Base-by-base conservation (phyloP, 2,113 vertebrate species). In the Vulpes lagopus region DNA sequence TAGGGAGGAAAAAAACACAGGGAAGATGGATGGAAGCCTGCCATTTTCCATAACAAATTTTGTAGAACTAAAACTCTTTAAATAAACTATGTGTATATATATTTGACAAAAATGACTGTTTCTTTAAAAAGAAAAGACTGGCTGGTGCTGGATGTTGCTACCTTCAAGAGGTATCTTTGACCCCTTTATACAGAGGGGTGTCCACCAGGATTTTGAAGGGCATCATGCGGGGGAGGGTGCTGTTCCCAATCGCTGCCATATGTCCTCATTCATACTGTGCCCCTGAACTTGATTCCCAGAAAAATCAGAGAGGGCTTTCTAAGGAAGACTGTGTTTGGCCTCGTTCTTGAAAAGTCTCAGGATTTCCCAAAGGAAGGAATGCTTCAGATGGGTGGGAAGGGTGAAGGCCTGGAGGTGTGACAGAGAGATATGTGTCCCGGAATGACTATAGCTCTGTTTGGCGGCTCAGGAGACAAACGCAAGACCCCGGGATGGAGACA, bases 171-270 rank as follows among this genome's bases (percentile, higher is more conserved):
- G 4, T 1, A 4, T 38, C 62, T 49, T 5, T 57, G 60, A 57
- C 4, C 22, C 9, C 35, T 14, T 43, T 55, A 27, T 5, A 22
- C 49, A 5, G 5, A 25, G 4, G 25, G 51, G 8, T 3, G 27
- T 8, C 51, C 89, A 62, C 11, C 15, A 3, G 9, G 20, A 71
- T 55, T 57, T 62, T 51, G 23, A 17, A 96, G n/a, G 9, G 0
- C 23, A 8, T 4, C 1, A 1, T 35, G 59, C 71, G 2, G 0
- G 3, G 38, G 25, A 23, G n/a, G 38, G 11, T 0, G 16, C 11
- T 23, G 22, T 10, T 49, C 73, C 43, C 32, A 16, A 7, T 8
- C 22, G 6, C 30, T 43, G 79, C 82, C 0, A 0, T 16, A 32
- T 27, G 62, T 87, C 67, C 32, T 57, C 35, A 60, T 57, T 65